These are phyloP conservation scores for Boleophthalmus pectinirostris DNA, from an alignment of 2,113 vertebrate species.

Conservation along the genomic window DNA sequence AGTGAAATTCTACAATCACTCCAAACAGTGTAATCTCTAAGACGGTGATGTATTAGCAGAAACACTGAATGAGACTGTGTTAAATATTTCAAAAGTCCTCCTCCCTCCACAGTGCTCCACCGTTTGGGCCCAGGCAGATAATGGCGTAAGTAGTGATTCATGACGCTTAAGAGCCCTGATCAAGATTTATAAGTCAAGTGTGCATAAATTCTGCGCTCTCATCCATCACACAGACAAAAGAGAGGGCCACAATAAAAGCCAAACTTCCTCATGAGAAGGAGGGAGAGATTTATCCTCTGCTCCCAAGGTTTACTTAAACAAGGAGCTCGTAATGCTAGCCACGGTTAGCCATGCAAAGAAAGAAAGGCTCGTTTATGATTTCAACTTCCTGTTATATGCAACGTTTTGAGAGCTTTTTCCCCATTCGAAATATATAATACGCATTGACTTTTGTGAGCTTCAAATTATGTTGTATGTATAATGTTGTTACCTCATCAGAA, in stretches of 20 bases:
- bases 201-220: slow-evolving; percentile 59
- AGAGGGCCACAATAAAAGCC: slow-evolving; percentile 64
- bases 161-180: slow-evolving; percentile 51
- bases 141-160: slow-evolving; percentile 49
- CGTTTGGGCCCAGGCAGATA: slow-evolving; percentile 33
- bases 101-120: slow-evolving; percentile 24
- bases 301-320: slow-evolving; percentile 52
- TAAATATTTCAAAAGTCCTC: slow-evolving; percentile 45
- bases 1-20: not conserved
- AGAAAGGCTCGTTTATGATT: slow-evolving; percentile 22
- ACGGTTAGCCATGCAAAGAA: slow-evolving; percentile 15
- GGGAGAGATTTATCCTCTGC: slow-evolving; percentile 57
- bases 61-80: slow-evolving; percentile 21
- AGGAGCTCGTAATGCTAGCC: slow-evolving; percentile 22
- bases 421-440: no score
- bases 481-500: no score
- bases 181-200: slow-evolving; percentile 62
- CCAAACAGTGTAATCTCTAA: slow-evolving; percentile 3
- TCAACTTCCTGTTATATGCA: no score
- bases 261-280: slow-evolving; percentile 47
- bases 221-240: slow-evolving; percentile 64
- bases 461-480: no score
- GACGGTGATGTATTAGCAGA: slow-evolving; percentile 13
- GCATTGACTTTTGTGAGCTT: no score
- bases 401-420: no score